A percentile compares a stretch with the other conserved stretches of the same genome.
phyloP scores from a whole-genome alignment of 2,113 vertebrate species.

The Chloroceryle aenea region DNA sequence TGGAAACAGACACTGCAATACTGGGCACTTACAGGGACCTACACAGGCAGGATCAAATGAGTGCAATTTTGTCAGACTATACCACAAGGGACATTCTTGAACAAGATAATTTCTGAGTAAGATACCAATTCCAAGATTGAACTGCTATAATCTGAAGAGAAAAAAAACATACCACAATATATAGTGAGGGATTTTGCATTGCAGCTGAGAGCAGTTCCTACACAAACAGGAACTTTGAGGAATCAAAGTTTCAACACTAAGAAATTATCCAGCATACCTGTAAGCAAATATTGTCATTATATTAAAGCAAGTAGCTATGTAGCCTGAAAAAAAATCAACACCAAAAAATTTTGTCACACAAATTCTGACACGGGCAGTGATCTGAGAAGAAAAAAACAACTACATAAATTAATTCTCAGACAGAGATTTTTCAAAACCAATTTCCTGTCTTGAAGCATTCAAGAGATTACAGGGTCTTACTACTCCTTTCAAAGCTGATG shows the following conservation, averaged over 20 bases:
- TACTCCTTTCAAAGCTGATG: slow-evolving; percentile 28
- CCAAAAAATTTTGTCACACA: background rate
- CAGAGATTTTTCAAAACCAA: background rate
- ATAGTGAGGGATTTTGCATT: background rate
- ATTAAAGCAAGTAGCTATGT: background rate
- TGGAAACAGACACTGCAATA: background rate
- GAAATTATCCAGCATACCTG: background rate
- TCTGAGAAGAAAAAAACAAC: background rate
- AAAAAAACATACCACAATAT: background rate
- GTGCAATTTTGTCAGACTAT: background rate
- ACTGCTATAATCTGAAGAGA: background rate
- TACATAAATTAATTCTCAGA: background rate
- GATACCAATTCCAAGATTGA: background rate
- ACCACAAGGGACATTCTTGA: background rate
- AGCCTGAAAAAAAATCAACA: background rate
- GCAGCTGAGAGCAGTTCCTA: background rate
- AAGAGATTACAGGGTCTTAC: slow-evolving; percentile 29
- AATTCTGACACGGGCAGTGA: background rate
- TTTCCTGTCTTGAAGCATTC: background rate
- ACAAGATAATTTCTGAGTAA: background rate
- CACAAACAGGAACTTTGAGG: background rate
- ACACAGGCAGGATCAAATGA: background rate
- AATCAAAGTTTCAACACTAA: background rate
- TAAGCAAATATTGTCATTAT: background rate
- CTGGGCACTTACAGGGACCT: background rate